Percentiles rank a stretch among this genome's conserved stretches.
Conservation (phyloP, 2,888 invertebrate species). For the Oxystoma pomonae region DNA sequence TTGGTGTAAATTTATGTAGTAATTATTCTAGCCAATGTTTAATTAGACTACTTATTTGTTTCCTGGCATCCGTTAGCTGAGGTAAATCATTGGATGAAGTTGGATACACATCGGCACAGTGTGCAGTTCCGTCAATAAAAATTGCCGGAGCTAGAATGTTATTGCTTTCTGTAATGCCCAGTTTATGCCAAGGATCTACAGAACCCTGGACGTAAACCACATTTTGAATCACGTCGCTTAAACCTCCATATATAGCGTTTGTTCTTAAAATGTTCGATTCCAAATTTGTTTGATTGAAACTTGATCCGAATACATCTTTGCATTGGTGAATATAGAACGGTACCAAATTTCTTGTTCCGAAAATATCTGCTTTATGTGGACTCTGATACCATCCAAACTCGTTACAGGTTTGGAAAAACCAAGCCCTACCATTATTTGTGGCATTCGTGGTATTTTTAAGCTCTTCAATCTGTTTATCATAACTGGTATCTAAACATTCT, state of each 20-base stretch:
- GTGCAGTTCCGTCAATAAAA: slow-evolving; percentile 84
- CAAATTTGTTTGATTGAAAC: slow-evolving; percentile 61
- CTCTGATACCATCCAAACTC: slow-evolving; percentile 94
- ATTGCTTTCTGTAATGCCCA: slow-evolving; percentile 69
- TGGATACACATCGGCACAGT: slow-evolving; percentile 93
- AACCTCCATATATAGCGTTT: no score
- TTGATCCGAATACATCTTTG: slow-evolving; percentile 72
- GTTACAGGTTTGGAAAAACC: slow-evolving; percentile 95
- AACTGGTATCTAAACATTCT: slow-evolving; percentile 80
- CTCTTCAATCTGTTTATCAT: slow-evolving; percentile 67
- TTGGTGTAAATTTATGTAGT: no score
- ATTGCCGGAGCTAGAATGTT: slow-evolving; percentile 75
- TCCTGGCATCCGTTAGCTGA: slow-evolving; percentile 64
- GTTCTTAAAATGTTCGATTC: slow-evolving; percentile 60
- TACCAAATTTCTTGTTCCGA: slow-evolving; percentile 71
- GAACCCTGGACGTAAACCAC: slow-evolving; percentile 85
- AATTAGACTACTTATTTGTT: slow-evolving; percentile 58
- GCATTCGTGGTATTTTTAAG: slow-evolving; percentile 59
- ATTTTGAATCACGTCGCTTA: slow-evolving; percentile 62
- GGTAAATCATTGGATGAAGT: slow-evolving; percentile 61
- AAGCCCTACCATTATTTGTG: no score
- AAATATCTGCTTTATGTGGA: slow-evolving; percentile 56
- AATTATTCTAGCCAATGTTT: no score
- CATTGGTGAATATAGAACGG: slow-evolving; percentile 81
- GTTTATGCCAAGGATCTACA: slow-evolving; percentile 84